phyloP scores from a whole-genome alignment of 2,797 vertebrate genomes.

The Chiroxiphia lanceolata region DNA sequence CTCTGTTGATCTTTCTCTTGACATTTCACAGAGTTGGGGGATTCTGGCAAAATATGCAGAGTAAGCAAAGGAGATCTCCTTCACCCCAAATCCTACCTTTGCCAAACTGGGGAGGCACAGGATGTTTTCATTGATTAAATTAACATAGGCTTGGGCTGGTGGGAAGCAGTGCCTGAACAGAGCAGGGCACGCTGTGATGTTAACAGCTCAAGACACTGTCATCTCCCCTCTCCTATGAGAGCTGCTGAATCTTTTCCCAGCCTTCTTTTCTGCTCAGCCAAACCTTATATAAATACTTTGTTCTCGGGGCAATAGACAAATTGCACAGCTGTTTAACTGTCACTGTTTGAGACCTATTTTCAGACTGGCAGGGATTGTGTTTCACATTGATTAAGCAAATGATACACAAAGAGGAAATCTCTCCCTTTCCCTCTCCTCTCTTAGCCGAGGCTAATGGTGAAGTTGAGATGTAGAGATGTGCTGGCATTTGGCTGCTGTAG shows the following conservation, averaged over 20 bases:
- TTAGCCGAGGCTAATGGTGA: not conserved
- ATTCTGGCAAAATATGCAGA: not conserved
- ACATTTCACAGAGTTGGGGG: not conserved
- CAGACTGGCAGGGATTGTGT: not conserved
- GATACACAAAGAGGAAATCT: not conserved
- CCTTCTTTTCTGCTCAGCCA: not conserved
- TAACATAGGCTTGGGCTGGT: not conserved
- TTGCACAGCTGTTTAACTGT: not conserved
- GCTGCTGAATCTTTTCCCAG: not conserved
- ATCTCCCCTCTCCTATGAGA: not conserved
- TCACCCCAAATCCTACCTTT: not conserved
- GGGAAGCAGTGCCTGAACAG: not conserved
- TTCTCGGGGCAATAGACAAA: not conserved
- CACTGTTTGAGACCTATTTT: not conserved
- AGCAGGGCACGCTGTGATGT: not conserved
- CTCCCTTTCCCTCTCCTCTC: not conserved
- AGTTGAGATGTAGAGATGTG: not conserved
- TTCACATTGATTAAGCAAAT: slow-evolving; percentile 16
- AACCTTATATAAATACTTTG: not conserved
- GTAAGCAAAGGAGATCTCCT: not conserved
- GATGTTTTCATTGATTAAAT: not conserved
- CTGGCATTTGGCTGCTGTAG: not conserved
- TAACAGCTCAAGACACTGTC: not conserved
- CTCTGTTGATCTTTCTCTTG: slow-evolving; percentile 21
- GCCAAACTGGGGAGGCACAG: not conserved